Conservation (phyloP, 2,888 invertebrate species). For the Elysia crispata region DNA sequence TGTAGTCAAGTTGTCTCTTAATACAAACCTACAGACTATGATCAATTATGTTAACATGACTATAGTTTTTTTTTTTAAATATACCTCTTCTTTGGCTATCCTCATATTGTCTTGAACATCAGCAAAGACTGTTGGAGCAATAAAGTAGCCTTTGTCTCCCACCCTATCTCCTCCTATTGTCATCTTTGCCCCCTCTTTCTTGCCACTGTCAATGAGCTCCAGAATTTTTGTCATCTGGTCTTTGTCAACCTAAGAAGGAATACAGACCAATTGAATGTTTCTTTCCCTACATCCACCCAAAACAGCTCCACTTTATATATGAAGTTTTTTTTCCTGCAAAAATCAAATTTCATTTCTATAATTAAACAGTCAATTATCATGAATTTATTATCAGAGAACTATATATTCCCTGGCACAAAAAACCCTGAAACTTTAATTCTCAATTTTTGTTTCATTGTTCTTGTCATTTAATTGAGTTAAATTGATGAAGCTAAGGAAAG, state of each 20-base stretch:
- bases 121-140: constrained; percentile 79
- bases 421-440: too few relatives aligned
- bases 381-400: too few relatives aligned
- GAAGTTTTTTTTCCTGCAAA: too few relatives aligned
- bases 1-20: too few relatives aligned
- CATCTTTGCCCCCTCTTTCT: constrained; percentile 87
- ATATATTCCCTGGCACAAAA: too few relatives aligned
- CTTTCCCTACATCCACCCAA: neutral
- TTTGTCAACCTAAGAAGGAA: constrained; percentile 67
- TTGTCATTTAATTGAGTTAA: too few relatives aligned
- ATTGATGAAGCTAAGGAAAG: too few relatives aligned
- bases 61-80: neutral
- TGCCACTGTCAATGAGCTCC: constrained; percentile 86
- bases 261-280: neutral
- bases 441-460: too few relatives aligned
- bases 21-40: neutral
- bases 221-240: constrained; percentile 87
- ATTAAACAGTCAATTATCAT: too few relatives aligned
- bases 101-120: constrained; percentile 79
- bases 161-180: constrained; percentile 83
- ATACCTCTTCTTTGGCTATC: constrained; percentile 79
- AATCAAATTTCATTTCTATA: too few relatives aligned
- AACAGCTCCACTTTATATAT: too few relatives aligned
- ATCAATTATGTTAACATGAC: neutral
- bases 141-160: constrained; percentile 77